Evolutionary conservation across 2,888 invertebrate species (phyloP).

Genomic region (Pristionchus entomophagus): DNA sequence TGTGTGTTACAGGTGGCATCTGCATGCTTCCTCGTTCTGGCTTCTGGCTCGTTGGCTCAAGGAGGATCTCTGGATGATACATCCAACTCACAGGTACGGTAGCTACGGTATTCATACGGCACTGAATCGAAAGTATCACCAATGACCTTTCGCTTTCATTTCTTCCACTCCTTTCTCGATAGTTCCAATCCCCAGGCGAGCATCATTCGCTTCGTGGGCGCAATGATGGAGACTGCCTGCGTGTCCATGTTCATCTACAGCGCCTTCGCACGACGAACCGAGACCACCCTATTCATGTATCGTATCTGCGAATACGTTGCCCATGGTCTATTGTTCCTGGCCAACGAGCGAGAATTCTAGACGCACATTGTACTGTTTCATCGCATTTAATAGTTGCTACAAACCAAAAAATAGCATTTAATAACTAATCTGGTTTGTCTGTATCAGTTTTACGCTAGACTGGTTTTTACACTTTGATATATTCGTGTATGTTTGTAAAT

Average conservation of each 20-base stretch:
- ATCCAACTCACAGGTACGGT: conserved; percentile 30
- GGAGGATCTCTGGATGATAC: conserved; percentile 33
- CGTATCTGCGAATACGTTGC: conserved; percentile 49
- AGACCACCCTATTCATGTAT: conserved; percentile 44
- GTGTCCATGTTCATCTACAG: conserved; percentile 49
- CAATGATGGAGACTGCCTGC: conserved; percentile 30
- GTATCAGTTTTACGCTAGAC: background rate
- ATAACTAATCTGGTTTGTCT: too few relatives aligned
- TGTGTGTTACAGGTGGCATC: conserved; percentile 31
- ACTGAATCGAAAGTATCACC: background rate
- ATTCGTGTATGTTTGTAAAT: background rate
- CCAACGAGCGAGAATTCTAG: conserved; percentile 54
- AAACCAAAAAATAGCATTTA: too few relatives aligned
- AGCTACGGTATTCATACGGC: background rate
- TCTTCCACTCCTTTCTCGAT: background rate
- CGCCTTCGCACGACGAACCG: conserved; percentile 31
- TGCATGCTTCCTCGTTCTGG: conserved; percentile 36
- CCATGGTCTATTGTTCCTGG: conserved; percentile 55
- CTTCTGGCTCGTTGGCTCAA: conserved; percentile 42
- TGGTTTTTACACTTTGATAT: background rate
- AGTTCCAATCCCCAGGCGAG: conserved; percentile 1
- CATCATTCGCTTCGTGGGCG: conserved; percentile 42
- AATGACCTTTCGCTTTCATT: background rate
- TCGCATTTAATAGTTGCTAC: background rate
- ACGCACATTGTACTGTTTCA: background rate